Evolutionary conservation across 2,888 invertebrate species (phyloP).

Genomic region (Pollenia amentaria): DNA sequence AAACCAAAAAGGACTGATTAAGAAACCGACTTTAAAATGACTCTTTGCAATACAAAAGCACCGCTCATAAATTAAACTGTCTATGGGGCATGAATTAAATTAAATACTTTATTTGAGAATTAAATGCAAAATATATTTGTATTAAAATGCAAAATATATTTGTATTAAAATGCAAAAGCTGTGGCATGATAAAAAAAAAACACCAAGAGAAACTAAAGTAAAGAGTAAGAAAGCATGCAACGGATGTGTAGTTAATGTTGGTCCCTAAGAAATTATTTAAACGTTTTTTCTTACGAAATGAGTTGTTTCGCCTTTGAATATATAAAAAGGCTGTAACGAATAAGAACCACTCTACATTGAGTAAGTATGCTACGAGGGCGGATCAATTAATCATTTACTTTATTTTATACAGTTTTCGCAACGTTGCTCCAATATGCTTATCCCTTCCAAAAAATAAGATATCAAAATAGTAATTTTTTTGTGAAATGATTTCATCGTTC

Average conservation of each 20-base stretch:
- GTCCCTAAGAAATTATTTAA: conserved; percentile 18
- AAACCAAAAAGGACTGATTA: conserved; percentile 43
- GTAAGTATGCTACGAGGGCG: not conserved
- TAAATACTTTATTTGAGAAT: conserved; percentile 81
- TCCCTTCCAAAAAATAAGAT: too few species aligned
- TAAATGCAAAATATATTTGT: conserved; percentile 79
- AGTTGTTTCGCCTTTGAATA: not conserved
- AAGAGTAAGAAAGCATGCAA: conserved; percentile 25
- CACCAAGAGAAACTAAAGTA: conserved; percentile 37
- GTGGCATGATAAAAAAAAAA: conserved; percentile 30
- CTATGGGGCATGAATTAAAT: conserved; percentile 80
- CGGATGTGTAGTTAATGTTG: conserved; percentile 25
- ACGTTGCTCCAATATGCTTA: too few species aligned
- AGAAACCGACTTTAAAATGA: conserved; percentile 50
- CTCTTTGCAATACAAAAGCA: conserved; percentile 52
- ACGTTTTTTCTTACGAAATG: not conserved
- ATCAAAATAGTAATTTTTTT: too few species aligned
- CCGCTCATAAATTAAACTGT: conserved; percentile 76
- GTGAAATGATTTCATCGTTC: too few species aligned
- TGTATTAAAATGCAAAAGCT: conserved; percentile 67
- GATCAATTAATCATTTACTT: too few species aligned
- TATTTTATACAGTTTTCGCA: too few species aligned
- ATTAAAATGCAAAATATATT: conserved; percentile 76
- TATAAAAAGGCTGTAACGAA: not conserved
- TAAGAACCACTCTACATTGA: not conserved